These are phyloP conservation scores for Centropyge bicolor DNA, from an alignment of 2,797 vertebrate genomes.

Conservation along the genomic window DNA sequence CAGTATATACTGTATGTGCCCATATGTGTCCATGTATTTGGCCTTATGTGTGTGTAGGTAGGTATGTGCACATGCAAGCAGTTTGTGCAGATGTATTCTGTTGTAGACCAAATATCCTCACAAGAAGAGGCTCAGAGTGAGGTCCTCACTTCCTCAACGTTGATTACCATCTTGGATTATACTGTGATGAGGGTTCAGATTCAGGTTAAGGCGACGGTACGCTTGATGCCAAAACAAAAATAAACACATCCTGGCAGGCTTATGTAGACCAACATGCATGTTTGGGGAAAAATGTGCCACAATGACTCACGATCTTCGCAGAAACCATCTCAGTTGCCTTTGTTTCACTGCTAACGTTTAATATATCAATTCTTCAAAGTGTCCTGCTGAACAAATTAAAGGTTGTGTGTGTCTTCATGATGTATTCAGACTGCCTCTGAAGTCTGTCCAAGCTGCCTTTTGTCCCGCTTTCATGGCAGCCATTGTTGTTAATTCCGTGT, in stretches of 20 bases:
- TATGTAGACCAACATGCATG: not conserved
- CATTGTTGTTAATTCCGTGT: not conserved
- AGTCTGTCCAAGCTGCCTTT: not conserved
- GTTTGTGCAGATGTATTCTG: not conserved
- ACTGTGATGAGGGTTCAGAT: no score
- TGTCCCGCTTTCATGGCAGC: not conserved
- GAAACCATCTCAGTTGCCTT: not conserved
- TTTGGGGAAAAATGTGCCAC: not conserved
- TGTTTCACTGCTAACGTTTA: not conserved
- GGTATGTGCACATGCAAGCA: not conserved
- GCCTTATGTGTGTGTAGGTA: not conserved
- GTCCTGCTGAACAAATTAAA: conserved; percentile 7
- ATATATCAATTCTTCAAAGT: not conserved
- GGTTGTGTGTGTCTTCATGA: not conserved
- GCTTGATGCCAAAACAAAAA: not conserved
- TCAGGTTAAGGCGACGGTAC: not conserved
- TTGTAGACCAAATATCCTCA: not conserved
- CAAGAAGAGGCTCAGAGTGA: not conserved
- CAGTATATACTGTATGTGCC: conserved; percentile 21
- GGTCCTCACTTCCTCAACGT: not conserved
- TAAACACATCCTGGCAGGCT: not conserved
- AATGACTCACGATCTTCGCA: not conserved
- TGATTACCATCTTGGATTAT: not conserved
- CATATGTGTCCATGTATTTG: not conserved
- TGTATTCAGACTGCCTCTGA: conserved; percentile 12